Conservation (phyloP, 2,797 vertebrate genomes). For the Antrozous pallidus region DNA sequence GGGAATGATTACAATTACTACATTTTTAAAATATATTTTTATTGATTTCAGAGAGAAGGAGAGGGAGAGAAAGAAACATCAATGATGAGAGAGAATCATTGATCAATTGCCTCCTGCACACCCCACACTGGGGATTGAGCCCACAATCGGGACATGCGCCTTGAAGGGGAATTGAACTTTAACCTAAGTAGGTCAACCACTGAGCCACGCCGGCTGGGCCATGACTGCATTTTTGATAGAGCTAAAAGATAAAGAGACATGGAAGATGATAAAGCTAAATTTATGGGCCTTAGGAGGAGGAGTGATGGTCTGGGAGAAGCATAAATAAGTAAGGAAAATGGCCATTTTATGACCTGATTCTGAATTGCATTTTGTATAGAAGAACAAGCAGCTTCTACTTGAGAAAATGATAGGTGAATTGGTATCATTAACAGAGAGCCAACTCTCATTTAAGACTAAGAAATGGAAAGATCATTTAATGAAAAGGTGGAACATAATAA, state of each 20-base stretch:
- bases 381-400: neutral
- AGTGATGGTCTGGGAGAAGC: neutral
- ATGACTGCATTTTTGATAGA: constrained; percentile 14
- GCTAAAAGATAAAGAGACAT: neutral
- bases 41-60: too few relatives aligned
- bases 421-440: neutral
- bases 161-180: too few relatives aligned
- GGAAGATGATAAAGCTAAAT: neutral
- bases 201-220: too few relatives aligned
- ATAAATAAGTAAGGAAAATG: neutral
- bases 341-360: neutral
- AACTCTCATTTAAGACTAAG: neutral
- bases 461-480: neutral
- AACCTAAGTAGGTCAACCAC: too few relatives aligned
- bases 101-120: too few relatives aligned
- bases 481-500: neutral
- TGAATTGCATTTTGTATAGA: constrained; percentile 10
- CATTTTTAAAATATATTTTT: too few relatives aligned
- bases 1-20: neutral
- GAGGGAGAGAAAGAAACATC: too few relatives aligned
- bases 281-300: neutral
- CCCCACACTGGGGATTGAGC: too few relatives aligned
- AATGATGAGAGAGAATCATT: too few relatives aligned
- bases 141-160: too few relatives aligned
- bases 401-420: neutral